phyloP scores from a whole-genome alignment of 2,888 invertebrate species.

The Alloplasta piceator region DNA sequence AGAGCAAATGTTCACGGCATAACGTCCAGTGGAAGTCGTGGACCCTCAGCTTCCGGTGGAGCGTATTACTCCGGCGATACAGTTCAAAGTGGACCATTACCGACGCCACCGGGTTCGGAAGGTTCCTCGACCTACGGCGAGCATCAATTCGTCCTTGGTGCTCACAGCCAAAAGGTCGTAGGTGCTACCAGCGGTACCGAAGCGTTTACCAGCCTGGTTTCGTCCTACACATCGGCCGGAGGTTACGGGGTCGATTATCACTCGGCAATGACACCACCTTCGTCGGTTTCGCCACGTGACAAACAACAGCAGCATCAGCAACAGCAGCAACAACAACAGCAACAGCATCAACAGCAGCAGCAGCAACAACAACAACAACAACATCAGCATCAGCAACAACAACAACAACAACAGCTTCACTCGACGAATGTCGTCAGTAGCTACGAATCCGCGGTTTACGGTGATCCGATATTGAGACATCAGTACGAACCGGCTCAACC shows the following conservation, averaged over 20 bases:
- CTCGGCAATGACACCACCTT: conserved; percentile 97
- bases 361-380: conserved; percentile 87
- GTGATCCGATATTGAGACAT: conserved; percentile 82
- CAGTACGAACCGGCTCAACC: conserved; percentile 86
- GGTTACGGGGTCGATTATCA: conserved; percentile 92
- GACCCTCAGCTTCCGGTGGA: conserved; percentile 75
- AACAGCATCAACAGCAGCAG: conserved; percentile 79
- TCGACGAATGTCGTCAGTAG: conserved; percentile 87
- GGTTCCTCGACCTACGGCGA: conserved; percentile 90
- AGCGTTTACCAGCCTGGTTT: conserved; percentile 86
- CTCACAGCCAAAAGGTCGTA: conserved; percentile 80
- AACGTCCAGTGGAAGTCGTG: conserved; percentile 82
- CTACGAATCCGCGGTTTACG: conserved; percentile 86
- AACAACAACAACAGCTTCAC: conserved; percentile 75
- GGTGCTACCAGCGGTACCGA: conserved; percentile 81
- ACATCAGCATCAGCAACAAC: conserved; percentile 83
- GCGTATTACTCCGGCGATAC: conserved; percentile 78
- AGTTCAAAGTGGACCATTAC: conserved; percentile 89
- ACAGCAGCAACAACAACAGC: conserved; percentile 79
- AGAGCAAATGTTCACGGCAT: conserved; percentile 91
- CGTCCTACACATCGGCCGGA: conserved; percentile 84
- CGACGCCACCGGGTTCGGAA: conserved; percentile 96
- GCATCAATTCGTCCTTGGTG: conserved; percentile 85
- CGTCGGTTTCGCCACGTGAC: conserved; percentile 97
- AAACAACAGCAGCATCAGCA: conserved; percentile 85